Conservation (phyloP, 1,140 invertebrate genomes). For the Drosophila kepulauana region DNA sequence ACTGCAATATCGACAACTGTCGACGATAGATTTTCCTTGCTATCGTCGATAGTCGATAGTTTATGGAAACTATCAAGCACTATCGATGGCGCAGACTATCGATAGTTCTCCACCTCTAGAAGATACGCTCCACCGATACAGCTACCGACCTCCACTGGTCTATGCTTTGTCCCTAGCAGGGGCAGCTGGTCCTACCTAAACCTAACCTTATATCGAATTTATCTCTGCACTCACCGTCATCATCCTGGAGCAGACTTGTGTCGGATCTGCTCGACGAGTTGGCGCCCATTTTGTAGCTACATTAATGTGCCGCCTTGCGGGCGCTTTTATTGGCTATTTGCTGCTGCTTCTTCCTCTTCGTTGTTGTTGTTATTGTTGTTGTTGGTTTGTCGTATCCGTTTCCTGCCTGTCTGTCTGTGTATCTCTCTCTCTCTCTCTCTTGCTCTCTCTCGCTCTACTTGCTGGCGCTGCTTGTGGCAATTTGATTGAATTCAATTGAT, state of each 20-base stretch:
- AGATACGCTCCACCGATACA: no score
- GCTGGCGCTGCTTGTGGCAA: constrained; percentile 31
- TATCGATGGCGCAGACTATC: no score
- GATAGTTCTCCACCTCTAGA: no score
- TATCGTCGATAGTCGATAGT: no score
- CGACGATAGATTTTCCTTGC: no score
- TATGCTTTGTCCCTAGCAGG: no score
- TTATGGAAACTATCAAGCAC: no score
- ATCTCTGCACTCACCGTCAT: constrained; percentile 68
- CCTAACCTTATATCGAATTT: no score
- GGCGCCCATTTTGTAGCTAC: constrained; percentile 79
- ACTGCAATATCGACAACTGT: no score
- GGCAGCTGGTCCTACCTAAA: no score
- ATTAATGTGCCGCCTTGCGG: constrained; percentile 53
- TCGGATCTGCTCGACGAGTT: constrained; percentile 83
- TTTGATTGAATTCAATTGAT: constrained; percentile 59
- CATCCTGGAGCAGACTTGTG: constrained; percentile 79
- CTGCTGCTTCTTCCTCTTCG: not conserved
- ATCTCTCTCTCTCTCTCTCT: not conserved
- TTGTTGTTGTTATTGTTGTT: constrained; percentile 6
- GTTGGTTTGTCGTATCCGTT: constrained; percentile 7
- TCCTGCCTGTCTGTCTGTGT: not conserved
- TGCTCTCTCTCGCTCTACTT: not conserved
- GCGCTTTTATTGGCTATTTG: constrained; percentile 40
- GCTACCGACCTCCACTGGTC: no score